Evolutionary conservation across 2,113 vertebrate species (phyloP), one percentile per base, ranked within the genome.

Genomic region (Sceloporus undulatus): DNA sequence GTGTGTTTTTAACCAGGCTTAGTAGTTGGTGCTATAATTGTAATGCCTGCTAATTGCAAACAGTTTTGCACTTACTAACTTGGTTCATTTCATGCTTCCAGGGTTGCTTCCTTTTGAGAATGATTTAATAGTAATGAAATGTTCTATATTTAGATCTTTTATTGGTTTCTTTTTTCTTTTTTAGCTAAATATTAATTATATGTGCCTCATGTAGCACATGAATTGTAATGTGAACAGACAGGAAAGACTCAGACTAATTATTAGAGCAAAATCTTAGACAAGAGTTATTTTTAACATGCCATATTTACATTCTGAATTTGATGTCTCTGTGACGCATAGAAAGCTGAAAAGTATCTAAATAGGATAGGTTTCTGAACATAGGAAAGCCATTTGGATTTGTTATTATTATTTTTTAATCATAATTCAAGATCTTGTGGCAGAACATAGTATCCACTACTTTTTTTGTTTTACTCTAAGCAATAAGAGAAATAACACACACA

Each of bases 91-190:
- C 66, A 74, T 27, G 52, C 48, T 80, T 88, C 80, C 52, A 79
- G 85, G 81, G 79, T 56, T 84, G 48, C 16, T 54, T 89, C 68
- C 5, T 92, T 92, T 87, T 65, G 19, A 83, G 70, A 90, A 65
- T 95, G 92, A 94, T 97, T 92, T 87, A 86, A 74, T 92, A 89
- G 93, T 94, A 95, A 96, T 93, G 93, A 96, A 94, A 87, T 68
- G 77, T 93, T 92, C 93, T 95, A 93, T 96, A 96, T 94, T 96
- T 96, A 96, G 93, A 82, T 84, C 85, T 92, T 94, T 92, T 92
- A 94, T 85, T 48, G 7, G 18, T 90, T 92, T 88, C 89, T 14
- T 93, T 84, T 48, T 48, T 48, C 6, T 48, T 93, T 94, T 97
- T 94, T 90, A 90, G 81, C 56, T 88, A 84, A 79, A 94, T 90